Percentiles rank a stretch among this genome's conserved stretches.
phyloP scores from a whole-genome alignment of 2,113 vertebrate species.

The Rhadina sibilatrix region DNA sequence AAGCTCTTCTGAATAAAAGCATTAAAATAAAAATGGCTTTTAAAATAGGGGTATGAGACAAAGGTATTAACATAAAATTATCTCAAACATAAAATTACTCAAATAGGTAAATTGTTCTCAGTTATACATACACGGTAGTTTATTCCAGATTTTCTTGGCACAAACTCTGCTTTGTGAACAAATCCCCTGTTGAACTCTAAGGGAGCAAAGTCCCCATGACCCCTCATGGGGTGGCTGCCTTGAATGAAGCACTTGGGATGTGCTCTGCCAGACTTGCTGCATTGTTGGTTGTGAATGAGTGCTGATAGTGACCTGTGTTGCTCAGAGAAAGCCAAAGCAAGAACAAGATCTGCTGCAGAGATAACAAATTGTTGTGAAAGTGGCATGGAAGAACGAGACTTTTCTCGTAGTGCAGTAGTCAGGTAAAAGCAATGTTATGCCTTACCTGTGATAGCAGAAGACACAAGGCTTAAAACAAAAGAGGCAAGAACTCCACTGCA shows the following conservation, averaged over 20 bases:
- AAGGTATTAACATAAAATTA: neutral
- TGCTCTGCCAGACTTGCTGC: neutral
- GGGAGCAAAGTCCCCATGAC: neutral
- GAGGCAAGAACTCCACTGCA: neutral
- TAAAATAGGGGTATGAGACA: neutral
- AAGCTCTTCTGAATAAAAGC: neutral
- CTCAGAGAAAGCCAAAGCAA: neutral
- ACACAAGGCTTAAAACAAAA: neutral
- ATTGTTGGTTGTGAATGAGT: neutral
- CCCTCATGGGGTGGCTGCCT: neutral
- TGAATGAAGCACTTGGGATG: neutral
- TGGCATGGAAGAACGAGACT: neutral
- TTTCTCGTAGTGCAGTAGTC: neutral
- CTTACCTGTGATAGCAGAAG: neutral
- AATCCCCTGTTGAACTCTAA: rapidly evolving
- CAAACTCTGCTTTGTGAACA: neutral
- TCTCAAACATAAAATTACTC: neutral
- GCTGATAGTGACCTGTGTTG: neutral
- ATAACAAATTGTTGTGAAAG: conserved; percentile 25
- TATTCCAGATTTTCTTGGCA: neutral
- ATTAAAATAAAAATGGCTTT: neutral
- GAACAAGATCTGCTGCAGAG: conserved; percentile 26
- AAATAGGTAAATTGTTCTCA: neutral
- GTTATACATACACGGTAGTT: neutral
- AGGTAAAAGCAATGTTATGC: neutral